These are phyloP conservation scores for Galendromus occidentalis DNA, from an alignment of 1,140 invertebrate species.

Conservation along the genomic window DNA sequence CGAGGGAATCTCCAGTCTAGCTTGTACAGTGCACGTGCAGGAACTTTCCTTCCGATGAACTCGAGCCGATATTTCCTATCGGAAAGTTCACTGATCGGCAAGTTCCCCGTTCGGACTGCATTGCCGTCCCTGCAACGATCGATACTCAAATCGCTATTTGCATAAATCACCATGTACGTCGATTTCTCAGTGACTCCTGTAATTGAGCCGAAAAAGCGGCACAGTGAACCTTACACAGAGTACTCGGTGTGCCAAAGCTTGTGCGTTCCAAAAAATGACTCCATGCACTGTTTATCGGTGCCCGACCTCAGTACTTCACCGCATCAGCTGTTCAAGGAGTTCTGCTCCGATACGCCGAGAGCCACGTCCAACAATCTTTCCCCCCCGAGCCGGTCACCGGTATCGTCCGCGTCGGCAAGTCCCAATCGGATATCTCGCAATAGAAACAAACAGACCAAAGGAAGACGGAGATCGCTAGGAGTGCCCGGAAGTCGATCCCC, in stretches of 20 bases:
- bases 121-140: no score
- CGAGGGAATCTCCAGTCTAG: no score
- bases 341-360: neutral
- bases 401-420: neutral
- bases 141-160: no score
- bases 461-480: constrained; percentile 6
- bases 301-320: constrained; percentile 9
- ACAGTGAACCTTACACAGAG: constrained; percentile 8
- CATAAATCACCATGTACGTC: neutral
- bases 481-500: neutral
- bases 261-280: neutral
- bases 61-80: no score
- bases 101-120: no score
- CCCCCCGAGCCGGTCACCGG: neutral
- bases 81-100: no score
- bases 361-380: neutral
- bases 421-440: constrained; percentile 4
- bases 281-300: constrained; percentile 4
- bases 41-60: no score
- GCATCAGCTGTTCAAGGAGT: constrained; percentile 7
- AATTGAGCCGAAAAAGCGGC: constrained; percentile 7
- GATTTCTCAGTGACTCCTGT: neutral
- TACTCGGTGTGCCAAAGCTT: neutral
- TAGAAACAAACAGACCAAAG: neutral
- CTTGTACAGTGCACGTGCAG: no score